Conservation (phyloP, 2,113 vertebrate species). For the Pavo muticus region DNA sequence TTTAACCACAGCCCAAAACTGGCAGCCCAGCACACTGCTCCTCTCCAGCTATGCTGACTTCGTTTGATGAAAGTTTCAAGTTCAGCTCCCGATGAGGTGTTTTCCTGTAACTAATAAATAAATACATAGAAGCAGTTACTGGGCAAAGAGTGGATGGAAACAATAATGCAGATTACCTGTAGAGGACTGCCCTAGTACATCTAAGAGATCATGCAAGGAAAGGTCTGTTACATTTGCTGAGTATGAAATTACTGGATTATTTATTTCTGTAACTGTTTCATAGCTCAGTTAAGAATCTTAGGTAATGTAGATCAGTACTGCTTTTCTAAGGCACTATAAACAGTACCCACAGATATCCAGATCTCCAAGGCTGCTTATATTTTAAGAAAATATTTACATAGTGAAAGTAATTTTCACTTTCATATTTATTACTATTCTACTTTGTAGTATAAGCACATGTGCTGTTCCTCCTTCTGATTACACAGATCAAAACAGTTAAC, state of each 20-base stretch:
- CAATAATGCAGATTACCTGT: too few species aligned
- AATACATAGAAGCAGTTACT: background rate
- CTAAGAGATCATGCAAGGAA: fast-evolving
- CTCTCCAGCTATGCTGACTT: background rate
- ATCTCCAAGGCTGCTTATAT: background rate
- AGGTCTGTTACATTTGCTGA: background rate
- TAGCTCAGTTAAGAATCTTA: background rate
- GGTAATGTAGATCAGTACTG: background rate
- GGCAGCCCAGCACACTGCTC: background rate
- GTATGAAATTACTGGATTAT: background rate
- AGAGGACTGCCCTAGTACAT: background rate
- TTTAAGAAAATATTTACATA: background rate
- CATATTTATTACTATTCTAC: background rate
- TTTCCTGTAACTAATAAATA: background rate
- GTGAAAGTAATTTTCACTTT: background rate
- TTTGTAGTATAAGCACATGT: background rate
- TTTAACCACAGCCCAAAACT: background rate
- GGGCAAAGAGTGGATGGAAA: background rate
- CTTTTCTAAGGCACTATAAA: background rate
- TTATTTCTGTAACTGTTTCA: background rate
- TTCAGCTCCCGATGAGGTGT: background rate
- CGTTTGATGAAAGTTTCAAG: background rate
- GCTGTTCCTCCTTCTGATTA: background rate
- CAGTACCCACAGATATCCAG: fast-evolving
- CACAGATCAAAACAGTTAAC: background rate